These are phyloP conservation scores for Vultur gryphus DNA, from an alignment of 2,797 vertebrate species.

Conservation along the genomic window DNA sequence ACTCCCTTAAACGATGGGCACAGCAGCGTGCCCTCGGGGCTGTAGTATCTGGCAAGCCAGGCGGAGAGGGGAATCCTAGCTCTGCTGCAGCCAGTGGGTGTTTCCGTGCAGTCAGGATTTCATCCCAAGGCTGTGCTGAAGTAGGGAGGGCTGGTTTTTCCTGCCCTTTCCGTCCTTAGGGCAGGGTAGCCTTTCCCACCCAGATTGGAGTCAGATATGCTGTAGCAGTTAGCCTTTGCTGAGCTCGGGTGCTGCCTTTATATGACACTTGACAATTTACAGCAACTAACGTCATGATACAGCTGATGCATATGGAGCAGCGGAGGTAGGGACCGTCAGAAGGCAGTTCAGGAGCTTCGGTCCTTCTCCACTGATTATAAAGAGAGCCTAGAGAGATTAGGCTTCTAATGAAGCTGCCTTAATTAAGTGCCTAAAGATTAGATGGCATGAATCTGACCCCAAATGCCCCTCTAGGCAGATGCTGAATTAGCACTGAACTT, in stretches of 20 bases:
- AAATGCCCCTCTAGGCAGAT: neutral
- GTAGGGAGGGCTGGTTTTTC: neutral
- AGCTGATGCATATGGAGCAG: neutral
- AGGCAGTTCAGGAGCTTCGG: neutral
- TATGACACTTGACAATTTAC: neutral
- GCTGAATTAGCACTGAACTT: neutral
- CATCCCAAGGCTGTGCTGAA: neutral
- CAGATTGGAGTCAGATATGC: neutral
- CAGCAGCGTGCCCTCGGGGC: fast-evolving
- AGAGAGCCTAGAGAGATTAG: neutral
- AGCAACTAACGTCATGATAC: fast-evolving
- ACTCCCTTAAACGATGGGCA: neutral
- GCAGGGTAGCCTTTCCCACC: neutral
- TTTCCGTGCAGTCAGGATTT: neutral
- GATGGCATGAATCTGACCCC: neutral
- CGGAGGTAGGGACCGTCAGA: neutral
- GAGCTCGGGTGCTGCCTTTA: neutral
- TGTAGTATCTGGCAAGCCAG: neutral
- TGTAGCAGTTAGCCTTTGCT: neutral
- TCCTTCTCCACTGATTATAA: neutral
- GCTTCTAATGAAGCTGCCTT: neutral
- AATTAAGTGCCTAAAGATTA: neutral
- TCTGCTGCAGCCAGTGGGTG: neutral
- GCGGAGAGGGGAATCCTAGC: neutral
- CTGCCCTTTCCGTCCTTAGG: neutral